Conservation (phyloP, 1,140 invertebrate genomes). For the Bombus polaris region DNA sequence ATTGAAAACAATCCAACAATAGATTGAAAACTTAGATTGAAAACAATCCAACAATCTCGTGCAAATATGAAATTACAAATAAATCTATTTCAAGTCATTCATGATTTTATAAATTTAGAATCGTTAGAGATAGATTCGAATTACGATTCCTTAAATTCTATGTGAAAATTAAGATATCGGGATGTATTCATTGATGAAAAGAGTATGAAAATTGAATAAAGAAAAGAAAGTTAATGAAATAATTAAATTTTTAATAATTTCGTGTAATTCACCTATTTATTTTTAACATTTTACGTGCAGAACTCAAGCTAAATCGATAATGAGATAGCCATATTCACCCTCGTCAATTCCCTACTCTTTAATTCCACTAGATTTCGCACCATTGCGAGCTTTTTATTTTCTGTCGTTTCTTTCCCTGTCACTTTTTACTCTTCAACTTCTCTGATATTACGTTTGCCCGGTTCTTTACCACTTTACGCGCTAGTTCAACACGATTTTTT, state of each 20-base stretch:
- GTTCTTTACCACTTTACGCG: slow-evolving; percentile 4
- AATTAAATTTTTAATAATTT: neutral
- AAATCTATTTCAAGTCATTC: no score
- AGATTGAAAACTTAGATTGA: no score
- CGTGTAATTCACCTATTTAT: neutral
- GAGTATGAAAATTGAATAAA: no score
- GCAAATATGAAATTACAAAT: no score
- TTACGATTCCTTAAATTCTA: no score
- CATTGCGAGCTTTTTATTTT: neutral
- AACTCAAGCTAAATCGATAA: neutral
- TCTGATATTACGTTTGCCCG: slow-evolving; percentile 10
- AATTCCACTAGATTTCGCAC: slow-evolving; percentile 11
- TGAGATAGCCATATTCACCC: neutral
- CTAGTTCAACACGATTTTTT: slow-evolving; percentile 19
- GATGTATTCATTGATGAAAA: no score
- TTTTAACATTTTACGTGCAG: neutral
- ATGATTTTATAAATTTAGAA: no score
- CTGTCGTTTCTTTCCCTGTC: neutral
- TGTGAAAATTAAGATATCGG: no score
- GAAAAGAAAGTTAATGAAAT: no score
- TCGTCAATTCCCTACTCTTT: slow-evolving; percentile 4
- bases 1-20: no score
- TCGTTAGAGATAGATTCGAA: no score
- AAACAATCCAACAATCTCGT: no score
- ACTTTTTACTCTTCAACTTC: neutral